Evolutionary conservation across 1,140 invertebrate genomes (phyloP).

Genomic region (Aphis craccivora): DNA sequence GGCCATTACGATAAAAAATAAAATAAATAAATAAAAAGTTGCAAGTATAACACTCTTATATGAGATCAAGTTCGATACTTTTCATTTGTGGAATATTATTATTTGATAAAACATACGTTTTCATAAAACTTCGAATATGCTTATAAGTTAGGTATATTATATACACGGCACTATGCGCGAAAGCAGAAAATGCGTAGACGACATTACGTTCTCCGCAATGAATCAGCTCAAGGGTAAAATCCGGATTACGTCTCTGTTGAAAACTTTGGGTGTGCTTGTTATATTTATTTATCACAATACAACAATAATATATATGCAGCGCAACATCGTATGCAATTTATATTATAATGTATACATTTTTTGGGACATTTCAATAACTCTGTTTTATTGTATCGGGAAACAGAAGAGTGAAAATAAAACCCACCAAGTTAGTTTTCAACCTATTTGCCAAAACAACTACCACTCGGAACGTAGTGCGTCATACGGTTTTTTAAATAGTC

Average conservation of each 20-base stretch:
- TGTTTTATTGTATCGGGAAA: background rate
- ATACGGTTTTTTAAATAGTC: background rate
- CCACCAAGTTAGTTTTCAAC: background rate
- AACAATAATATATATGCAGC: background rate
- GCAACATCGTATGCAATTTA: background rate
- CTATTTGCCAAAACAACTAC: background rate
- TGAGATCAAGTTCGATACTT: background rate
- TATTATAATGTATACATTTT: background rate
- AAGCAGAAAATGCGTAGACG: background rate
- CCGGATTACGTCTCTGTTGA: background rate
- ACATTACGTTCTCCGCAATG: background rate
- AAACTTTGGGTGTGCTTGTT: background rate
- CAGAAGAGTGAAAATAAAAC: background rate
- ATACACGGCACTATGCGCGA: background rate
- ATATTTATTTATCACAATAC: background rate
- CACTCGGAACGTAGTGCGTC: too few species aligned
- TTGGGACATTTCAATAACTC: background rate
- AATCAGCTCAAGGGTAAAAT: background rate
- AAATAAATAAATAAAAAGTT: constrained; percentile 4
- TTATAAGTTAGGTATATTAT: background rate
- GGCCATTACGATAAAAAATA: background rate
- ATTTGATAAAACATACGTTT: background rate
- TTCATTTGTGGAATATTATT: background rate
- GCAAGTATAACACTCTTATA: background rate
- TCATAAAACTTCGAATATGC: background rate